Conservation (phyloP, 1,140 invertebrate genomes). For the Caenorhabditis brenneri region DNA sequence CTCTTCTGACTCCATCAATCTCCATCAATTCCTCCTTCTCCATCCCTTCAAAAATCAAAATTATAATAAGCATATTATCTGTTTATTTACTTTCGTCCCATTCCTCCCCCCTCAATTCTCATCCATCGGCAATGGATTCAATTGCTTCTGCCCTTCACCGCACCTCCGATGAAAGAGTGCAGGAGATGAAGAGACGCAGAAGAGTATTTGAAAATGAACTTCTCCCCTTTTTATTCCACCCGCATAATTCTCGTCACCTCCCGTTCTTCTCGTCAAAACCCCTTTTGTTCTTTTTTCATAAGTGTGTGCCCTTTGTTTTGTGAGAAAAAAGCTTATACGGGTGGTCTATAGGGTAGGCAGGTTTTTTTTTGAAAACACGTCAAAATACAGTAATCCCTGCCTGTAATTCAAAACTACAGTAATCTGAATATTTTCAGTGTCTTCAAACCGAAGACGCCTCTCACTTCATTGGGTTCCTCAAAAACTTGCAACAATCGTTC, state of each 20-base stretch:
- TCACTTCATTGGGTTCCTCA: conserved; percentile 37
- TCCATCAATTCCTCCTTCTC: too few species aligned
- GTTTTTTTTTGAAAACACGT: too few species aligned
- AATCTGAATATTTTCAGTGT: neutral
- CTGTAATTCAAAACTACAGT: neutral
- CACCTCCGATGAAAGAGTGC: neutral
- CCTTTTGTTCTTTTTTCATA: neutral
- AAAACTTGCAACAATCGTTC: conserved; percentile 58
- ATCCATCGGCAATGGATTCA: neutral
- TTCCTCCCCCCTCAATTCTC: neutral
- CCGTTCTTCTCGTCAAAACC: neutral
- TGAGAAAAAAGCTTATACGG: too few species aligned
- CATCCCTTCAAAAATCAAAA: too few species aligned
- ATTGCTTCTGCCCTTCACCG: neutral
- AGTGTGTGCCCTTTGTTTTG: conserved; percentile 8
- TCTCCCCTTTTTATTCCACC: neutral
- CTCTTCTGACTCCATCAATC: too few species aligned
- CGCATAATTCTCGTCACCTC: neutral
- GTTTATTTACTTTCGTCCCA: neutral
- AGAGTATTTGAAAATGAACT: neutral
- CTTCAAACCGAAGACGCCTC: conserved; percentile 36
- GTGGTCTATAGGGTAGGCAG: too few species aligned
- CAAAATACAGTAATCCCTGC: too few species aligned
- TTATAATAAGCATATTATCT: neutral
- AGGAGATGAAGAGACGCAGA: neutral